phyloP scores from a whole-genome alignment of 35 echinoderm and acorn worm species.

The Apostichopus californicus region DNA sequence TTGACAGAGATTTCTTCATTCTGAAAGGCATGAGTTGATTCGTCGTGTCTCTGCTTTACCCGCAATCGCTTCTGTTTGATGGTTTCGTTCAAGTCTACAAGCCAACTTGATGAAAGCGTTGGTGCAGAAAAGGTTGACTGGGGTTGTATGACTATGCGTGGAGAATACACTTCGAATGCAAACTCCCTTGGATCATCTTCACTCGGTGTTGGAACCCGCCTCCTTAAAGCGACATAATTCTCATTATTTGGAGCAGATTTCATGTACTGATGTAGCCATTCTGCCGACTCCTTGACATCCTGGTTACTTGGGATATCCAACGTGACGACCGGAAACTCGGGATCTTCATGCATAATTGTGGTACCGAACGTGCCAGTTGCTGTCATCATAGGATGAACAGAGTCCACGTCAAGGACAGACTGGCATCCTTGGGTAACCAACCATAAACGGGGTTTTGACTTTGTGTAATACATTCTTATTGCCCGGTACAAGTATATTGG shows the following conservation, averaged over 20 bases:
- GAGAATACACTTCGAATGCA: slow-evolving; percentile 72
- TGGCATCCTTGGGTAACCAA: slow-evolving; percentile 86
- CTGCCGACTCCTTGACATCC: slow-evolving; percentile 79
- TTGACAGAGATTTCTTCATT: slow-evolving; percentile 81
- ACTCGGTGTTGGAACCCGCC: slow-evolving; percentile 75
- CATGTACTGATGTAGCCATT: slow-evolving; percentile 86
- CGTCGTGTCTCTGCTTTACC: slow-evolving; percentile 87
- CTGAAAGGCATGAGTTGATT: slow-evolving; percentile 13
- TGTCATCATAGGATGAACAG: slow-evolving; percentile 83
- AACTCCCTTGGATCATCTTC: slow-evolving; percentile 73
- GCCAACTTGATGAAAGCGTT: slow-evolving; percentile 87
- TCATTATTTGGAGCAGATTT: slow-evolving; percentile 80
- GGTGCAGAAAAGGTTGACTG: slow-evolving; percentile 92
- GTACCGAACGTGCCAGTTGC: slow-evolving; percentile 72
- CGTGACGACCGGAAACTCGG: slow-evolving; percentile 82
- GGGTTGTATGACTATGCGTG: slow-evolving; percentile 85
- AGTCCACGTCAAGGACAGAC: slow-evolving; percentile 82
- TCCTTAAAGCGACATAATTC: slow-evolving; percentile 83
- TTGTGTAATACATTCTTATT: slow-evolving; percentile 70
- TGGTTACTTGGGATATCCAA: slow-evolving; percentile 78
- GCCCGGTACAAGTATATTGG: slow-evolving; percentile 84
- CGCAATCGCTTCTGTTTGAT: slow-evolving; percentile 83
- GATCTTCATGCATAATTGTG: slow-evolving; percentile 97
- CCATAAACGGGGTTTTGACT: slow-evolving; percentile 83
- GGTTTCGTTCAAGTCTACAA: slow-evolving; percentile 77